Evolutionary conservation across 2,797 vertebrate species (phyloP).

Genomic region (Paratrypauchen microcephalus): DNA sequence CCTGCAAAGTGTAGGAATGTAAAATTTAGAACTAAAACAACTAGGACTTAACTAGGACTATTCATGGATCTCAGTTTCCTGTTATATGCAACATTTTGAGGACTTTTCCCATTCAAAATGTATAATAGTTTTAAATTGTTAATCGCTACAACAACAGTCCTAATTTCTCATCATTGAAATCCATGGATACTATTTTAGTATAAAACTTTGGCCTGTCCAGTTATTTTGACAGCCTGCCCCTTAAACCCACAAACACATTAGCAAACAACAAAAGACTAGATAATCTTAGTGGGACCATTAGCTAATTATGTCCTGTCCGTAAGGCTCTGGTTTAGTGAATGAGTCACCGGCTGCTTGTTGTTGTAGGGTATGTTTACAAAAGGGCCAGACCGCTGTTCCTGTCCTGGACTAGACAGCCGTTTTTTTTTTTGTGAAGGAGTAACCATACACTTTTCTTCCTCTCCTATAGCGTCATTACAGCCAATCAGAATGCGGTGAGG

Average conservation of each 20-base stretch:
- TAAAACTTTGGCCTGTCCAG: not conserved
- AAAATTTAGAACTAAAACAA: not conserved
- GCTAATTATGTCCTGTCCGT: constrained; percentile 31
- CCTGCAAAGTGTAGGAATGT: too few species aligned
- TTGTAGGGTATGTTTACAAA: constrained; percentile 51
- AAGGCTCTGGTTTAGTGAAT: constrained; percentile 28
- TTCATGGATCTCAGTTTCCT: too few species aligned
- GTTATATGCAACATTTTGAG: too few species aligned
- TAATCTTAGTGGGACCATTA: constrained; percentile 20
- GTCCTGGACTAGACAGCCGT: constrained; percentile 27
- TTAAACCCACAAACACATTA: constrained; percentile 7
- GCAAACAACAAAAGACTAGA: not conserved
- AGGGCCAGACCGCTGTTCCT: constrained; percentile 34
- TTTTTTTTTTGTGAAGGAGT: constrained; percentile 30
- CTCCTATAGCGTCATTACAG: constrained; percentile 48
- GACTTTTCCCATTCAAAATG: too few species aligned
- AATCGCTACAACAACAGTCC: too few species aligned
- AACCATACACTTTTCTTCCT: constrained; percentile 55
- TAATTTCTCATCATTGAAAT: too few species aligned
- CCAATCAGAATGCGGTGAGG: constrained; percentile 47
- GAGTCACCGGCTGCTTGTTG: constrained; percentile 42
- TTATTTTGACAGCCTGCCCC: not conserved
- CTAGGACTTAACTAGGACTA: not conserved
- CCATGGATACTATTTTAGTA: not conserved
- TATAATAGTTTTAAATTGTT: too few species aligned